Evolutionary conservation across 1,140 invertebrate genomes (phyloP), one percentile per base, ranked within the genome.

Genomic region (Zelostemma sp.): DNA sequence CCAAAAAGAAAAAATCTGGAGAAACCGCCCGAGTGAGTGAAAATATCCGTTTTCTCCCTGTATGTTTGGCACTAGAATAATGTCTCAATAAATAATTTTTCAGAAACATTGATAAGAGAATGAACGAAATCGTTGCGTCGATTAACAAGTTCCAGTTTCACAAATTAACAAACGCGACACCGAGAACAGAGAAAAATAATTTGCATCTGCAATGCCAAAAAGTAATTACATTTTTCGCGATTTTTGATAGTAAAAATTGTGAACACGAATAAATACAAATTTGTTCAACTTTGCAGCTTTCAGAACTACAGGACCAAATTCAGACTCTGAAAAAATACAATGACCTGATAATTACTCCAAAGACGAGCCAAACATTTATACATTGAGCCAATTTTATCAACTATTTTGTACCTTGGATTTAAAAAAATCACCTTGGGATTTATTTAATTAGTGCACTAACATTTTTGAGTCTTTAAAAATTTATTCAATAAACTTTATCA

Each of bases 21-120:
- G 12, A 19, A 38, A 38, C 40, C 66, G 15, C 46, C 67, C 12
- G 6, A n/a, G 74, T 75, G 28, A 75, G 73, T 73, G 1, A 18
- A 8, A 18, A 68, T 53, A 38, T 53, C 21, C 8, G 14, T 43
- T 43, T 14, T 54, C 25, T 53, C 15, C 19, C 12, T 38, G 9
- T 12, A 31, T 40, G 17, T 19, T 40, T 5, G 1, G 19, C 8
- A 21, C 31, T 50, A 46, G 18, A 47, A 47, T 0, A 14, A 38
- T 33, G 18, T 15, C 35, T 41, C 21, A 15, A 15, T 28, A 8
- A 28, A 28, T 28, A 28, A n/a, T n/a, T n/a, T 72, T 74, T 19
- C 40, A 78, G 75, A 21, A 64, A 80, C 51, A 74, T 80, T 48
- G 74, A 80, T 38, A 46, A 57, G 6, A 73, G 60, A 45, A 71